Evolutionary conservation across 1,140 invertebrate species (phyloP), one percentile per base, ranked within the genome.

Genomic region (Bilobella aurantiaca): DNA sequence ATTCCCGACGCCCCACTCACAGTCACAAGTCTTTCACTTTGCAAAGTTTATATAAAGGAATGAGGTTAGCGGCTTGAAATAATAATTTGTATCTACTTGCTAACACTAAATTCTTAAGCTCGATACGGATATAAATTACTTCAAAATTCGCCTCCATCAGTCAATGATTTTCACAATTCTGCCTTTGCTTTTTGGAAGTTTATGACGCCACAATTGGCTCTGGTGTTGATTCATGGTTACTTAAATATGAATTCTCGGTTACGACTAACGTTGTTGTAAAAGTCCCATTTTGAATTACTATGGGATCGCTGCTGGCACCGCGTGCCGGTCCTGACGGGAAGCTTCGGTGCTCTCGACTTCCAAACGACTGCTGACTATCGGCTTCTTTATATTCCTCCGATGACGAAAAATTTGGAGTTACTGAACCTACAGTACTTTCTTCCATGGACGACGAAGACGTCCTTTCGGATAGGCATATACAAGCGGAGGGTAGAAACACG

Each of bases 401-500:
- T 18, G 8, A 8, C 18, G 34, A 42, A 42, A 18, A 12, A 18
- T 42, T 42, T 12, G 34, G 34, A 42, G 34, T 42, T 18, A 42
- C 34, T 42, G 34, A 42, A 8, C 34, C 58, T 29, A 16, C 58
- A 59, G 28, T 8, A 5, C 49, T 23, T 56, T 59, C 27, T 28
- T 59, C 58, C 58, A 32, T 21, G 25, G 5, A 59, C 31, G n/a
- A 56, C 34, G 8, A 42, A 16, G 16, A 37, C 32, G 30, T 56
- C 58, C 37, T 29, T 23, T 56, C 42, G 18, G 27, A 53, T 8
- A 72, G 32, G 58, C 71, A 72, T 1, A 72, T 66, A 59, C 71
- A 72, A 0, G 71, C 68, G 27, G 66, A 68, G 2, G 71, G 71
- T 14, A 72, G 64, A 47, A 72, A 72, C 0, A 72, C 71, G 16